Evolutionary conservation across 2,113 vertebrate genomes (phyloP), one percentile per base, ranked within the genome.

Genomic region (Engraulis encrasicolus): DNA sequence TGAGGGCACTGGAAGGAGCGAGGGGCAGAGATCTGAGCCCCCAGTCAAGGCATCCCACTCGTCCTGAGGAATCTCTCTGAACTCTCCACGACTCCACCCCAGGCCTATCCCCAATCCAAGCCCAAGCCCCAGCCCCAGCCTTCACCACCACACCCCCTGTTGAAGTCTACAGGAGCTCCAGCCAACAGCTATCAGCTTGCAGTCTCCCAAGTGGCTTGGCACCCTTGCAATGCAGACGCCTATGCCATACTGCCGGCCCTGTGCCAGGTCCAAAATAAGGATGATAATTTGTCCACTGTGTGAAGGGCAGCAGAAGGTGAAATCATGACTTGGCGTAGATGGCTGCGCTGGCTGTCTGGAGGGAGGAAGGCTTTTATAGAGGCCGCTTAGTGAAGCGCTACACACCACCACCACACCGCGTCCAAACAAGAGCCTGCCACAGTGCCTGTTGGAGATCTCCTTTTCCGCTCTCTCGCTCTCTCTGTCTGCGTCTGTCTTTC

Each of bases 101-200:
- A n/a, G n/a, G n/a, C n/a, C n/a, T n/a, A n/a, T n/a, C n/a, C n/a
- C n/a, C n/a, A n/a, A n/a, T n/a, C n/a, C n/a, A n/a, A n/a, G n/a
- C n/a, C n/a, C n/a, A n/a, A n/a, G n/a, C 58, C 23, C 58, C 6
- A 45, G 9, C 40, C 40, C 40, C 9, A 5, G 9, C 27, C 58
- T 2, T 0, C 66, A 17, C 12, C 66, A 34, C 52, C 27, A 12
- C 27, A 4, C 12, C 27, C 27, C 6, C 58, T 31, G n/a, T n/a
- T n/a, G 12, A 27, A 11, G 14, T 23, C 58, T 66, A 23, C 58
- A 66, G 58, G n/a, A 66, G 58, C n/a, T 7, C 14, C 23, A 11
- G 58, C 58, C 58, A 66, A 66, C 58, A 74, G 66, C 66, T 74
- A 74, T 74, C 66, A 74, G 66, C 66, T 74, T 74, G 66, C 66